A percentile compares a stretch with the other conserved stretches of the same genome.
phyloP scores from a whole-genome alignment of 2,113 vertebrate species.

The Phainopepla nitens region DNA sequence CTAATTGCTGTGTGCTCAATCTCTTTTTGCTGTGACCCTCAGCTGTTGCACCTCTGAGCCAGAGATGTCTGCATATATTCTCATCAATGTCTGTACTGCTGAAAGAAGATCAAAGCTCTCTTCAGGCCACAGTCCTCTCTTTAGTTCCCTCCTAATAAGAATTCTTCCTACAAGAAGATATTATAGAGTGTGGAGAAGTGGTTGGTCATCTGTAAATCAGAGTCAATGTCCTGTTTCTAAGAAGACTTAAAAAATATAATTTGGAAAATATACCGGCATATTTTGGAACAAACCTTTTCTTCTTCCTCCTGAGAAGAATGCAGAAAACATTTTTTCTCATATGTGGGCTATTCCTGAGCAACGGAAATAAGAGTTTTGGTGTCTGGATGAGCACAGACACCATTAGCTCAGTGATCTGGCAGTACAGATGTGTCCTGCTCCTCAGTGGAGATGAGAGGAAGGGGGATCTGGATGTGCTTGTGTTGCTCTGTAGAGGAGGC shows the following conservation, averaged over 20 bases:
- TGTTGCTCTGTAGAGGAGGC: background rate
- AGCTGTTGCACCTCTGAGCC: background rate
- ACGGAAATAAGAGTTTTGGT: background rate
- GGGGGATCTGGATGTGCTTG: too few relatives aligned
- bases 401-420: accelerated
- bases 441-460: background rate
- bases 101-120: background rate
- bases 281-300: background rate
- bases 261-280: background rate
- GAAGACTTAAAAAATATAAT: background rate
- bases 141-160: background rate
- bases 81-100: background rate
- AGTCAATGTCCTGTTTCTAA: background rate
- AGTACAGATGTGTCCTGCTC: background rate
- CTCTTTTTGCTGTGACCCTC: background rate
- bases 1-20: background rate
- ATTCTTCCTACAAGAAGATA: background rate
- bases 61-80: background rate
- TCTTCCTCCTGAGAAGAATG: background rate
- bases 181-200: background rate
- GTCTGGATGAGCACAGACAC: background rate
- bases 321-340: background rate
- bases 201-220: background rate
- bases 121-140: background rate
- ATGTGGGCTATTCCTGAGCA: background rate